Evolutionary conservation across 2,888 invertebrate genomes (phyloP), one percentile per base, ranked within the genome.

Genomic region (Spodoptera exigua): DNA sequence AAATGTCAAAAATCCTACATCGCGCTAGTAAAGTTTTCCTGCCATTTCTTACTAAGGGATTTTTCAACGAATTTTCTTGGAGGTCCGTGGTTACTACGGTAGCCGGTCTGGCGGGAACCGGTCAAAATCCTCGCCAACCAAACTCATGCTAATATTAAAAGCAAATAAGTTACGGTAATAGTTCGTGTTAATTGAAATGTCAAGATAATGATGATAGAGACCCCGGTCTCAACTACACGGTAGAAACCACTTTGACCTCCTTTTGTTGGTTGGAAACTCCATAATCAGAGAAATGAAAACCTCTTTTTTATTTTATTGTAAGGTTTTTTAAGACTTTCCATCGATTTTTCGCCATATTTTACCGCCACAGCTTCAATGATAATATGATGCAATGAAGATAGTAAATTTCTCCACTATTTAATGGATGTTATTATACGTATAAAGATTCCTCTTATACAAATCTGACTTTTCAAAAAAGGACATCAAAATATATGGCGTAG

Each of bases 31-130:
- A 49, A 49, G 32, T 65, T 39, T 53, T 34, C 47, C 5, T 5
- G 3, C 0, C 9, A 1, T 1, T 7, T 48, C 7, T 34, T 9
- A 2, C 12, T 21, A 1, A 0, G 14, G 1, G 36, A 11, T 4
- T 32, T 35, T 54, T 37, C 0, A 2, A 1, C 2, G 0, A 0
- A 0, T 11, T 0, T 0, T 0, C 3, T 17, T 40, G 68, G 65
- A 18, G 65, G 65, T 65, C 68, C 68, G 65, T 65, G 45, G 68
- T 68, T 65, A 54, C 65, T 67, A 45, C 68, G 65, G 40, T 1
- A 41, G 1, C 54, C 45, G 61, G 65, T 61, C 13, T 5, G 61
- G 61, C 36, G 41, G 68, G 61, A 65, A 48, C 65, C 68, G 61
- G 45, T 9, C 65, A 2, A 67, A 54, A 2, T 67, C 61, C 61